Evolutionary conservation across 1,140 invertebrate genomes (phyloP), one percentile per base, ranked within the genome.

Genomic region (Sinella curviseta): DNA sequence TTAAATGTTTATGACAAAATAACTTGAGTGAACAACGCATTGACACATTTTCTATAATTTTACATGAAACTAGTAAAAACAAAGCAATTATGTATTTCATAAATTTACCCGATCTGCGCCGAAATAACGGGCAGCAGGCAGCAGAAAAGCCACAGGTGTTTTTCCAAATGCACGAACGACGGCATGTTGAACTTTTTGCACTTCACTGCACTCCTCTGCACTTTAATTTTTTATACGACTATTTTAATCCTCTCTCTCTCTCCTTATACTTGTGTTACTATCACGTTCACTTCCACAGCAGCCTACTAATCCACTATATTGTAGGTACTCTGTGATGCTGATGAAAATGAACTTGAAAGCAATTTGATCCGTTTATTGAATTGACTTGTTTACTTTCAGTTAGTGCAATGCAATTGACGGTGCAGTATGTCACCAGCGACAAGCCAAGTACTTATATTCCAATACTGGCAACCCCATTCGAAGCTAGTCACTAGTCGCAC

Each of bases 131-230:
- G 65, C 12, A 70, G 26, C 65, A 70, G 14, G 65, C 26, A 33
- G 31, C 65, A 70, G n/a, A 70, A 33, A 3, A 70, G 31, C 65
- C 65, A 70, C 65, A 70, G n/a, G n/a, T 70, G 65, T n/a, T 70
- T 70, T 12, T 30, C 65, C 30, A 70, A 24, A 14, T 70, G 28
- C 16, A 65, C 4, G 24, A 65, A 65, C 14, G 57, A 65, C 57
- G 24, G 4, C 57, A 65, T 65, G 8, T 48, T 48, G 8, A 8
- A 48, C 8, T 48, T 48, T 48, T 48, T 48, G 39, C 39, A 48
- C 39, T 48, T 48, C 8, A 48, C 20, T 20, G 20, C 8, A 48
- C 8, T 48, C 39, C 20, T n/a, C n/a, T n/a, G n/a, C 39, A 48
- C 8, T 48, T 48, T 48, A 48, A 48, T 48, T 48, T 48, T 48